phyloP scores from a whole-genome alignment of 2,888 invertebrate species.

The Tipula vernalis region DNA sequence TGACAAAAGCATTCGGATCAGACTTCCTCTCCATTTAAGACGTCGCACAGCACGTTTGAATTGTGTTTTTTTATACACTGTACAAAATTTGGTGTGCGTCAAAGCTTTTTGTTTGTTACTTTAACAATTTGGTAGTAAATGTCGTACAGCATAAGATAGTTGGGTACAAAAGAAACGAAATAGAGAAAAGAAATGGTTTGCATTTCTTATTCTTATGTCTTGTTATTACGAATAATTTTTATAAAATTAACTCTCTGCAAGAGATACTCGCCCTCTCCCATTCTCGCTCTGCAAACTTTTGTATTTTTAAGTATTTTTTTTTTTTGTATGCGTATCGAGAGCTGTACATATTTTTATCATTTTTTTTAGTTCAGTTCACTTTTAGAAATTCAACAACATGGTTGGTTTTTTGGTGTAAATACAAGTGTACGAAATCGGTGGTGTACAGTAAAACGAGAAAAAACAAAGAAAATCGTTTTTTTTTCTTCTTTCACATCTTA shows the following conservation, averaged over 20 bases:
- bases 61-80: background rate
- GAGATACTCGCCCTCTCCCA: background rate
- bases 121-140: background rate
- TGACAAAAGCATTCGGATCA: too few species aligned
- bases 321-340: background rate
- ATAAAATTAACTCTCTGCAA: background rate
- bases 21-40: background rate
- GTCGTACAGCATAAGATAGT: background rate
- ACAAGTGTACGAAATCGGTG: background rate
- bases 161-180: background rate
- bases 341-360: background rate
- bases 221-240: background rate
- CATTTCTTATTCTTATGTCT: background rate
- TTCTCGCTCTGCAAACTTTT: background rate
- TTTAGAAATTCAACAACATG: background rate
- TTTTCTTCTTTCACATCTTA: background rate
- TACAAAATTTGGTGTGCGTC: background rate
- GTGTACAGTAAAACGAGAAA: background rate
- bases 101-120: background rate
- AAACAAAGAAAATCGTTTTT: background rate
- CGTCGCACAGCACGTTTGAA: background rate
- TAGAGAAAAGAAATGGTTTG: background rate
- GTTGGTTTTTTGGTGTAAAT: background rate
- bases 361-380: background rate
- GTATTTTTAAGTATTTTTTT: background rate